A percentile compares a stretch with the other conserved stretches of the same genome.
Evolutionary conservation across 2,888 invertebrate species (phyloP).

Genomic region (Protonemura montana): DNA sequence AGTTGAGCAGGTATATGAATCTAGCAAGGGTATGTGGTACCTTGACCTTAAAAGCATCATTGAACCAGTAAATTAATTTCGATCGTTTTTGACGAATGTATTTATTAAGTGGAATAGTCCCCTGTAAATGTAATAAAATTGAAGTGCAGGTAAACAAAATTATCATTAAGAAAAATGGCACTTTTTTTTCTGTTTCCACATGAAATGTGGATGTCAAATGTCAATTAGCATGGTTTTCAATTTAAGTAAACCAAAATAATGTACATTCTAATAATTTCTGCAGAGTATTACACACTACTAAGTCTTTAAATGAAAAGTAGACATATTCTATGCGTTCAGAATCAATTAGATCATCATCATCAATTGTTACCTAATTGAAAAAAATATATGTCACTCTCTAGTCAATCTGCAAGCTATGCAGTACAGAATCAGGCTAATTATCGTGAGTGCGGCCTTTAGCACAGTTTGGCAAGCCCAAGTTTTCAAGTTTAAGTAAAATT

Average conservation of each 20-base stretch:
- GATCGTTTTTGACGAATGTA: neutral
- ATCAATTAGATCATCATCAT: neutral
- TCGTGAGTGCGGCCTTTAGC: neutral
- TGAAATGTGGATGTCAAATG: neutral
- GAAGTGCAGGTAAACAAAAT: neutral
- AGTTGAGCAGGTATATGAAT: neutral
- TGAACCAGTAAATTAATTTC: neutral
- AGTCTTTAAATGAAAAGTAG: neutral
- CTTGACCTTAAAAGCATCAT: neutral
- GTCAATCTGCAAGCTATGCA: neutral
- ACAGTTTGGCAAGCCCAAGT: neutral
- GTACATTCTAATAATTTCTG: neutral
- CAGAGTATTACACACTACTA: neutral
- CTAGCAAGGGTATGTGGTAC: neutral
- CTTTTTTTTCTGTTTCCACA: conserved; percentile 2
- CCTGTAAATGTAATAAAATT: neutral
- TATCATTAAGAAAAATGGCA: neutral
- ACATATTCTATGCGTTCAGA: neutral
- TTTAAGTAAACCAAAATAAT: neutral
- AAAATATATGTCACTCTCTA: neutral
- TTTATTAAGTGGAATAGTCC: neutral
- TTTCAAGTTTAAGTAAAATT: neutral
- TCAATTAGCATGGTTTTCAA: neutral
- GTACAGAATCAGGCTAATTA: neutral
- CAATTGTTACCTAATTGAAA: neutral